Percentiles rank a stretch among this genome's conserved stretches.
These are phyloP conservation scores for Drosophila atripex DNA, from an alignment of 2,888 invertebrate species.

Conservation along the genomic window DNA sequence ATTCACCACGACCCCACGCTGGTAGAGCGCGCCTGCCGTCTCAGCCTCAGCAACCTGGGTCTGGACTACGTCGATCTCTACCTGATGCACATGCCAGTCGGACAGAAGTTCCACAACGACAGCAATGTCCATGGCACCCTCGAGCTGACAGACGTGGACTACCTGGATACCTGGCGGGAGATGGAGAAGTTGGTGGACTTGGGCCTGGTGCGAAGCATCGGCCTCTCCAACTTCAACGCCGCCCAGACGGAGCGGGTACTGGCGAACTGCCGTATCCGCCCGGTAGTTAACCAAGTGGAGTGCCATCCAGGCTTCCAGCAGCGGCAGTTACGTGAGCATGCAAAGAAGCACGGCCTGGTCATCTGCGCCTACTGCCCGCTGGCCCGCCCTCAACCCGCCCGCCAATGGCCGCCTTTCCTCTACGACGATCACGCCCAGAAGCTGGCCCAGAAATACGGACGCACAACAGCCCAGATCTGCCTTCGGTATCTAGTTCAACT, in stretches of 20 bases:
- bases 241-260: conserved; percentile 80
- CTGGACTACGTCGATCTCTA: conserved; percentile 92
- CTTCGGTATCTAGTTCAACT: conserved; percentile 86
- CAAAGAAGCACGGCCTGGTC: conserved; percentile 86
- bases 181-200: conserved; percentile 82
- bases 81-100: conserved; percentile 93
- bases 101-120: conserved; percentile 86
- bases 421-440: conserved; percentile 83
- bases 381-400: conserved; percentile 86
- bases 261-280: conserved; percentile 79
- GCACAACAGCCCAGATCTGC: conserved; percentile 87
- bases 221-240: conserved; percentile 82
- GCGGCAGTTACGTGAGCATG: conserved; percentile 87
- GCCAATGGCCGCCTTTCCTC: conserved; percentile 85
- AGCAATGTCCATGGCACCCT: conserved; percentile 79
- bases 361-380: conserved; percentile 91
- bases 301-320: conserved; percentile 83
- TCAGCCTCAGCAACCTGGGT: conserved; percentile 87
- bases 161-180: conserved; percentile 82
- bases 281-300: conserved; percentile 83
- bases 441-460: conserved; percentile 86
- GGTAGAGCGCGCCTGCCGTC: conserved; percentile 87
- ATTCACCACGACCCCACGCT: conserved; percentile 87
- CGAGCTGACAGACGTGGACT: conserved; percentile 79
- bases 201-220: conserved; percentile 79